Evolutionary conservation across 2,113 vertebrate genomes (phyloP), one percentile per base, ranked within the genome.

Genomic region (Spilogale gracilis): DNA sequence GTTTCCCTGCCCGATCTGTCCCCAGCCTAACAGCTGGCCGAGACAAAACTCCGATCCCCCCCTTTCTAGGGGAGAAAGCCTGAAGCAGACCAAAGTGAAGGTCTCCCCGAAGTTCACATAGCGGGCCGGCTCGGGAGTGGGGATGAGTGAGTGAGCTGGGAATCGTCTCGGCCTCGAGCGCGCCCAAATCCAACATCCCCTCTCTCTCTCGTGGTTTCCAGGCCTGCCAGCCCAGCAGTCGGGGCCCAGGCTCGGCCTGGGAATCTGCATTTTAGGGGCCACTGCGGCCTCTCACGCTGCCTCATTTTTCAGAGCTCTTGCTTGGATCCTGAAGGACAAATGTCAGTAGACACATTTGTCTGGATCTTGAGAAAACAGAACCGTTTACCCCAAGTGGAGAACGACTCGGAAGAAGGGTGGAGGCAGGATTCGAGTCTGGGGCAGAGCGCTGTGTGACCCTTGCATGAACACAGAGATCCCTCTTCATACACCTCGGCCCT

Each of bases 371-470:
- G 65, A 30, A 32, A 76, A 63, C 1, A 16, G 32, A 14, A 3
- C 10, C 0, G 0, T 11, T n/a, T 25, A 5, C 38, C 14, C 6
- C 9, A 14, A 0, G 18, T 6, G 0, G 50, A 71, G 20, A 11
- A 10, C 4, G 1, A 1, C 23, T 1, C 21, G 23, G 14, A 18
- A 14, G 61, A 9, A 20, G 38, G 52, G 2, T 0, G 1, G 32
- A 38, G 30, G 4, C 7, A 1, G 11, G 14, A 3, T 1, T 6
- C 1, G n/a, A 54, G 38, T 25, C 17, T 18, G 78, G 45, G 13
- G 43, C 1, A 6, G 76, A 6, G 0, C 10, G 30, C n/a, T 7
- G 27, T 14, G 0, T 3, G 9, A 6, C 23, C n/a, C 60, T 13
- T 11, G n/a, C 0, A 0, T 2, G 21, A 23, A 25, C 32, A 60